Base-by-base conservation (phyloP, 2,797 vertebrate species). In the Tokudaia tokunoshimensis region DNA sequence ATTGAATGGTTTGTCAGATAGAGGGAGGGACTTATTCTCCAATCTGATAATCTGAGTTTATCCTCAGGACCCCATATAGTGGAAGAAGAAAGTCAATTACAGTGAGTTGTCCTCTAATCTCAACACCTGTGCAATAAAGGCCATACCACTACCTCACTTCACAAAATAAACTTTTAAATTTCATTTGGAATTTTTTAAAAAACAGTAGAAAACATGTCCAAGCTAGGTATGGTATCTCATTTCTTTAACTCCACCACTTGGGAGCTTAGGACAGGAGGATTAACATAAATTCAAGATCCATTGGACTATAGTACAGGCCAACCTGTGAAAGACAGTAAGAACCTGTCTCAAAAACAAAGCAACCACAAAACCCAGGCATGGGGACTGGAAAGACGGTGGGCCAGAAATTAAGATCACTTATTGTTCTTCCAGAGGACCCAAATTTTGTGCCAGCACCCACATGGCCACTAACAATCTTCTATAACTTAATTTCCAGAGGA, bases 181-280 rank as follows among this genome's bases (percentile, higher is more conserved):
- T 37, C 79, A 57, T 37, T 81, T 57, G 34, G 3, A 81, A 82
- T 59, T 82, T 80, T 59, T 37, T 10, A 14, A 37, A 26, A 80
- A 80, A 55, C 13, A 34, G 31, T 15, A 67, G 34, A 82, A 96
- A 91, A 92, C 13, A 91, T 61, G 63, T 70, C 83, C n/a, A 87
- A 95, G 89, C 80, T 14, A n/a, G 55, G 19, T n/a, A 22, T 34
- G n/a, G n/a, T 59, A 12, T 55, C n/a, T 59, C 52, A 57, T 59
- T 37, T 59, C n/a, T 81, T 81, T 59, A 59, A 82, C 55, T 22
- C 22, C 13, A 59, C 52, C 55, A 81, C 79, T 81, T 81, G 55
- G 34, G 24, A 81, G 20, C 29, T 34, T n/a, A 57, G 79, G 52
- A 55, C 31, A 57, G 34, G 6, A 80, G 19, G 79, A 80, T 80